Evolutionary conservation across 2,797 vertebrate species (phyloP).

Genomic region (Spea hammondii): DNA sequence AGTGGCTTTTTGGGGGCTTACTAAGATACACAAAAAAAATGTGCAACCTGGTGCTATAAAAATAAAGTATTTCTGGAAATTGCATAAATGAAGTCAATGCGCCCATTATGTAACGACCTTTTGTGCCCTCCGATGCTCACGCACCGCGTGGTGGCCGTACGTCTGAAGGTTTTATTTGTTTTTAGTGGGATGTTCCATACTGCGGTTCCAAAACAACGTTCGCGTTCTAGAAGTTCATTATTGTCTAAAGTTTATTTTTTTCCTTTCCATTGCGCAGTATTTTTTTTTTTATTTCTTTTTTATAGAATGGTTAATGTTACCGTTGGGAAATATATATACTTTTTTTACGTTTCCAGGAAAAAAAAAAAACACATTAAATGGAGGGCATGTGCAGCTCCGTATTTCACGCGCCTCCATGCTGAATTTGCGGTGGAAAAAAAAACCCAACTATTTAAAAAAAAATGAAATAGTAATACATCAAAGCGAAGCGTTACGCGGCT

Average conservation of each 20-base stretch:
- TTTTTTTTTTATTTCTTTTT: neutral
- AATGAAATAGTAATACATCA: neutral
- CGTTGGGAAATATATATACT: too few relatives aligned
- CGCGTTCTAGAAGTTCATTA: neutral
- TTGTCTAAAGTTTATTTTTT: neutral
- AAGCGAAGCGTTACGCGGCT: neutral
- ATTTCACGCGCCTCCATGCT: too few relatives aligned
- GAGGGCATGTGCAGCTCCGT: too few relatives aligned
- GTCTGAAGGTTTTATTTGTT: neutral
- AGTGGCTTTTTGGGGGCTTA: neutral
- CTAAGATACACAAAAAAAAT: neutral
- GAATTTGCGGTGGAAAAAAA: too few relatives aligned
- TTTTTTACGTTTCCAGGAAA: too few relatives aligned
- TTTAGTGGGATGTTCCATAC: neutral
- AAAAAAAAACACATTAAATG: too few relatives aligned
- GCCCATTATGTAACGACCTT: conserved; percentile 24
- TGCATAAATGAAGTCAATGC: conserved; percentile 22
- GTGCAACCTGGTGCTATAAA: neutral
- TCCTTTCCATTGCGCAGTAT: neutral
- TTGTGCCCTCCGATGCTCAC: neutral
- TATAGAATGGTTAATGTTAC: too few relatives aligned
- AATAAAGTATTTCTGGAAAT: conserved; percentile 16
- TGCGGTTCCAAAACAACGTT: neutral
- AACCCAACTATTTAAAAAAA: too few relatives aligned
- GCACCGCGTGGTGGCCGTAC: neutral